These are phyloP conservation scores for Oscheius sp. DNA, from an alignment of 2,888 invertebrate genomes.

Conservation along the genomic window DNA sequence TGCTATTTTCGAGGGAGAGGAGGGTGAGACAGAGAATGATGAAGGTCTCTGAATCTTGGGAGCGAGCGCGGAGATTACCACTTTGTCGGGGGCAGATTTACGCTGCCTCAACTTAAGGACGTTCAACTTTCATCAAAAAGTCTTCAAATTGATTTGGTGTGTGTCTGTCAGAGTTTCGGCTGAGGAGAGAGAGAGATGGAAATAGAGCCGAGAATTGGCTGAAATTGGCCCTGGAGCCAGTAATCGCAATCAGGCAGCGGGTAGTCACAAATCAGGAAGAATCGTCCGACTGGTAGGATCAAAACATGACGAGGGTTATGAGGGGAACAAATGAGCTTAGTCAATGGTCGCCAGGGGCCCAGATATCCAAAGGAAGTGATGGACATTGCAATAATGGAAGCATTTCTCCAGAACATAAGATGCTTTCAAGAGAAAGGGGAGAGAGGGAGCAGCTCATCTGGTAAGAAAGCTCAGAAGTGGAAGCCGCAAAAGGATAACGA, in stretches of 20 bases:
- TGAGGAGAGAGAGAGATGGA: conserved; percentile 4
- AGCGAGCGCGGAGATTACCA: conserved; percentile 20
- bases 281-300: not conserved
- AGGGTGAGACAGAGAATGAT: too few relatives aligned
- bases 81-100: conserved; percentile 8
- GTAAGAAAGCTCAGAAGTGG: not conserved
- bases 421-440: not conserved
- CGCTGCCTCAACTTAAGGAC: not conserved
- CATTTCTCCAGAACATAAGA: conserved; percentile 5
- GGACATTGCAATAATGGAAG: conserved; percentile 14
- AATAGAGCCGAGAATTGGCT: conserved; percentile 15
- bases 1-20: too few relatives aligned
- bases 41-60: too few relatives aligned
- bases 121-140: too few relatives aligned
- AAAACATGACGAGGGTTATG: not conserved
- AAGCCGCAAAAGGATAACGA: too few relatives aligned
- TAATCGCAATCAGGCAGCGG: conserved; percentile 25
- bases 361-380: conserved; percentile 21
- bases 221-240: conserved; percentile 29
- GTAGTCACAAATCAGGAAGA: conserved; percentile 14
- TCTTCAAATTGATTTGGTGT: conserved; percentile 6
- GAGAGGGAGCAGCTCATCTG: not conserved
- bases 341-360: conserved; percentile 19
- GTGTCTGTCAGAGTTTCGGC: conserved; percentile 12
- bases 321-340: conserved; percentile 30